Conservation (phyloP, 2,888 invertebrate genomes). For the Nephrocerus scutellatus region DNA sequence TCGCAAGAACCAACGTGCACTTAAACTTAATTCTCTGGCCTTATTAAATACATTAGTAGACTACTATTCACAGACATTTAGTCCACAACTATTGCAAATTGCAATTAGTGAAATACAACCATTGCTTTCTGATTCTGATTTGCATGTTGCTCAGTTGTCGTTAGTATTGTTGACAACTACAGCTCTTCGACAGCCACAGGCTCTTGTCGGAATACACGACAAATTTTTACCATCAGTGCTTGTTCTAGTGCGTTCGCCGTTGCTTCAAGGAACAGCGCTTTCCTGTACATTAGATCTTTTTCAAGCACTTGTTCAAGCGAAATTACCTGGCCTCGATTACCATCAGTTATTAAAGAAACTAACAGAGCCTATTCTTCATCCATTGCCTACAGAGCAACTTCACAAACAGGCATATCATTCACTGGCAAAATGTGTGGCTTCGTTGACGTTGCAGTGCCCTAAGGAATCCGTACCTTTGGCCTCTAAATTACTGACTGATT, state of each 20-base stretch:
- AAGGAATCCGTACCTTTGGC: constrained; percentile 63
- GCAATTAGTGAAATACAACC: constrained; percentile 85
- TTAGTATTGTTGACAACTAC: constrained; percentile 76
- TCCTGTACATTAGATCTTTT: constrained; percentile 87
- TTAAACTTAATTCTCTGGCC: constrained; percentile 84
- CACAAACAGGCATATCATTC: constrained; percentile 84
- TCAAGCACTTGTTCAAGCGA: constrained; percentile 79
- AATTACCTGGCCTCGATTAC: constrained; percentile 72
- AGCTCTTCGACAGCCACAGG: constrained; percentile 69
- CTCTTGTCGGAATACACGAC: constrained; percentile 64
- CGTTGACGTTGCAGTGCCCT: constrained; percentile 75
- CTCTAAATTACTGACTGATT: constrained; percentile 62
- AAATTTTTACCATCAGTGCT: constrained; percentile 81
- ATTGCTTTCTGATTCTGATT: constrained; percentile 85
- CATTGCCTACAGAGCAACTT: constrained; percentile 53
- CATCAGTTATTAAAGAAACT: constrained; percentile 72
- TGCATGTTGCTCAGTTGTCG: constrained; percentile 93
- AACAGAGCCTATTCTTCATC: constrained; percentile 60
- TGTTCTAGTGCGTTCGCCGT: constrained; percentile 78
- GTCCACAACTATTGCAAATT: constrained; percentile 60
- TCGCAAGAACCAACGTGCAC: constrained; percentile 90
- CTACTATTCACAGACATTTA: constrained; percentile 64
- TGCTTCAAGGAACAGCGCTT: constrained; percentile 81
- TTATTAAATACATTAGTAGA: constrained; percentile 84
- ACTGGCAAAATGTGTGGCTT: constrained; percentile 92